A percentile compares a stretch with the other conserved stretches of the same genome.
These are phyloP conservation scores for Amblyopsis rosae DNA, from an alignment of 2,113 vertebrate genomes.

Conservation along the genomic window DNA sequence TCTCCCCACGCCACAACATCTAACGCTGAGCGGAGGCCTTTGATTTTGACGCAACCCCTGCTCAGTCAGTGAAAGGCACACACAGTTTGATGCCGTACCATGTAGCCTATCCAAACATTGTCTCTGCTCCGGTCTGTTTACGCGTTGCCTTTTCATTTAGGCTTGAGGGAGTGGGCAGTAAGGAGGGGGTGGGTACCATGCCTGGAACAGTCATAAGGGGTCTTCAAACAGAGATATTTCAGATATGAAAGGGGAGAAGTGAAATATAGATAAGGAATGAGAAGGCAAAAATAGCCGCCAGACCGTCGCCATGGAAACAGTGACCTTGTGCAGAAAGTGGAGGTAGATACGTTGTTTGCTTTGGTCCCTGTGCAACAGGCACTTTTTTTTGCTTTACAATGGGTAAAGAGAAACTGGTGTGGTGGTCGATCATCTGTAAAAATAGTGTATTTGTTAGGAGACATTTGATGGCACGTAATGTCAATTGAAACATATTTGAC, in stretches of 20 bases:
- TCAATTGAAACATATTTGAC: slow-evolving; percentile 4
- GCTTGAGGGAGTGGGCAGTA: slow-evolving; percentile 36
- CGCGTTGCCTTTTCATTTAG: slow-evolving; percentile 49
- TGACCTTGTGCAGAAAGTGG: slow-evolving; percentile 70
- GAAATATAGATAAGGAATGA: slow-evolving; percentile 63
- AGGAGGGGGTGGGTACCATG: not conserved
- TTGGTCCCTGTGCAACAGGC: slow-evolving; percentile 57
- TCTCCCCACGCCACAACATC: slow-evolving; percentile 47
- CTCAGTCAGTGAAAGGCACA: slow-evolving; percentile 36
- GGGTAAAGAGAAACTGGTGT: not conserved
- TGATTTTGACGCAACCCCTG: slow-evolving; percentile 61
- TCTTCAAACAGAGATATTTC: slow-evolving; percentile 66
- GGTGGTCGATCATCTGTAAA: slow-evolving; percentile 19
- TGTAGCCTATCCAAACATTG: slow-evolving; percentile 61
- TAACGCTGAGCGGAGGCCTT: slow-evolving; percentile 52
- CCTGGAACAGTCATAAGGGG: slow-evolving; percentile 46
- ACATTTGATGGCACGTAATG: slow-evolving; percentile 6
- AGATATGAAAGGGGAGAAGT: slow-evolving; percentile 59
- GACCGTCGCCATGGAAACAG: slow-evolving; percentile 73
- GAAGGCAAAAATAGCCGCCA: slow-evolving; percentile 69
- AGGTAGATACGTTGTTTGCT: slow-evolving; percentile 59
- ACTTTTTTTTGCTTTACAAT: slow-evolving; percentile 43
- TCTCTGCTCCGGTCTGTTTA: slow-evolving; percentile 48
- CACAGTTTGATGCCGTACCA: slow-evolving; percentile 62
- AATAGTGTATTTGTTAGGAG: slow-evolving; percentile 4